Evolutionary conservation across 2,888 invertebrate genomes (phyloP), one percentile per base, ranked within the genome.

Genomic region (Chymomyza procnemis): DNA sequence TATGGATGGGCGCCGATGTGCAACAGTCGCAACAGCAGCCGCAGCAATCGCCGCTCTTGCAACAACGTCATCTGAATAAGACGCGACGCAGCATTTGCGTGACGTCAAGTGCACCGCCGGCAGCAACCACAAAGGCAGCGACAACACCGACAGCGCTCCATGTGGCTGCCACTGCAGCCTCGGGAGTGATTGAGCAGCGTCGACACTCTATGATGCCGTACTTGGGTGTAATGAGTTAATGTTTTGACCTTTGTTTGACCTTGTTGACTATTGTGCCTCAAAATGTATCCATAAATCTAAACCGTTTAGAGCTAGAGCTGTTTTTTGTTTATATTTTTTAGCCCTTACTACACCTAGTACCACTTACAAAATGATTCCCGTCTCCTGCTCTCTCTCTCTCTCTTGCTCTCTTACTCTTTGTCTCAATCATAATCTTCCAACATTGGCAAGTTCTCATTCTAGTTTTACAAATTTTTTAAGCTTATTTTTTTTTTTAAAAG

Each of bases 191-290:
- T 62, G 84, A 81, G 69, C 81, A 88, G 76, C 89, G 91, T 65
- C 84, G 91, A 67, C 91, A 91, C 80, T 91, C 91, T 73, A 89
- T 90, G 75, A 86, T 90, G 82, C 90, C 90, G 67, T 90, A 90
- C 76, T 80, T 90, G 88, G 90, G 90, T 89, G 91, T 91, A 91
- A 91, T 87, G 84, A 82, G 69, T 77, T 54, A 22, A 21, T 54
- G 14, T 19, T 19, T 52, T n/a, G 16, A 8, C 18, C 18, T n/a
- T 52, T 52, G 52, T 19, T 16, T 50, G 50, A 18, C 16, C 19
- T 50, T 50, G 19, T 54, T 54, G 21, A 54, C 54, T 54, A 12
- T 19, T 54, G 22, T 21, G 8, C 48, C 48, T 6, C 26, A 54
- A 54, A 54, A 54, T 21, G 5, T 41, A 41, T 12, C 12, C 34